Base-by-base conservation (phyloP, 1,140 invertebrate species). In the Triops cancriformis region DNA sequence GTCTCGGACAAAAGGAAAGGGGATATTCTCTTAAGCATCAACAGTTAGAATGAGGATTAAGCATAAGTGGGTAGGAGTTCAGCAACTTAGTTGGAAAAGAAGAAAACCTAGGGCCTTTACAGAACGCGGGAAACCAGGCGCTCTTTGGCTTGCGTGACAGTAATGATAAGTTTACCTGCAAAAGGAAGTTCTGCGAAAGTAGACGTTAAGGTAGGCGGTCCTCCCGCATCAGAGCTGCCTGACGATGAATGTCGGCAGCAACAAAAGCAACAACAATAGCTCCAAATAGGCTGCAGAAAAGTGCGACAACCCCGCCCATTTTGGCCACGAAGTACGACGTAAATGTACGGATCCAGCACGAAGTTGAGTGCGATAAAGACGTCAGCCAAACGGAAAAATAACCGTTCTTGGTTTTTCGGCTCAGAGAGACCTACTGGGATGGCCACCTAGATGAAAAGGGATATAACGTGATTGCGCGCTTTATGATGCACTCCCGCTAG, bases 301-400 rank as follows among this genome's bases (percentile, higher is more conserved):
- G 74, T 78, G 1, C 79, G 75, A 37, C 82, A 77, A 12, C 79
- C 76, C 1, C 77, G 75, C 1, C 81, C 76, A 41, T 81, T 80
- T 0, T 80, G 80, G 5, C 80, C 83, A 74, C 91, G 85, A 80
- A 91, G 86, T 23, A 94, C 84, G 18, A 95, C 92, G 83, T 94
- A 94, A 73, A 94, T 89, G 79, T 91, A 91, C 1, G 93, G 93
- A 84, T 95, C 91, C 72, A 94, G 85, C 23, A 91, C 90, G 82
- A 94, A 94, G 82, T 94, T 93, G 28, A 94, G 81, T n/a, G 91
- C 89, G 83, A 94, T 89, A 72, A 93, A 84, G 9, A 93, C 85
- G 82, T 95, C 92, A 1, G 92, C 91, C 4, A 90, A 82, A 1
- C 84, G 84, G 74, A 87, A 87, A 79, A 92, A 87, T 43, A 83